A percentile compares a stretch with the other conserved stretches of the same genome.
These are phyloP conservation scores for Anagrus nilaparvatae DNA, from an alignment of 1,140 invertebrate species.

Conservation along the genomic window DNA sequence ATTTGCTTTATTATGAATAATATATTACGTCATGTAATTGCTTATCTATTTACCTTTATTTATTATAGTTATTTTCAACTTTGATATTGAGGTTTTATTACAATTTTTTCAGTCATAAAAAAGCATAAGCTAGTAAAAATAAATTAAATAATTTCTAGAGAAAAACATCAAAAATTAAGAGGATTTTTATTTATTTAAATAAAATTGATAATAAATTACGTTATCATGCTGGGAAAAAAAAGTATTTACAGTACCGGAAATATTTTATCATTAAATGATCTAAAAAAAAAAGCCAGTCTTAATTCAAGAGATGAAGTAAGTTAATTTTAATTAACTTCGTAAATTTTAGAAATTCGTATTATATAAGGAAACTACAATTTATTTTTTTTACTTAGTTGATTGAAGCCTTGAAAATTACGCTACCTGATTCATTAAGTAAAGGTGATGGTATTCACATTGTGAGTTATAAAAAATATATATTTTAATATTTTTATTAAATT, in stretches of 20 bases:
- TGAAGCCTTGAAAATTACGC: conserved; percentile 58
- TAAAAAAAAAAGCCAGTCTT: conserved; percentile 73
- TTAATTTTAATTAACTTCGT: too few species aligned
- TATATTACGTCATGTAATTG: too few species aligned
- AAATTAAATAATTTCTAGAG: too few species aligned
- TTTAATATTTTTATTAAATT: conserved; percentile 9
- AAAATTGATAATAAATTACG: too few species aligned
- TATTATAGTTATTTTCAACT: too few species aligned
- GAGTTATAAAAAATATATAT: conserved; percentile 18
- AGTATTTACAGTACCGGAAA: conserved; percentile 71
- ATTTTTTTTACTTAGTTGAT: conserved; percentile 46
- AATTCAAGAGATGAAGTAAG: conserved; percentile 73
- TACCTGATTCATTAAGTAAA: conserved; percentile 43
- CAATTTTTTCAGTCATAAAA: too few species aligned
- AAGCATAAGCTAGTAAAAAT: too few species aligned
- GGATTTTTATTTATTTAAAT: too few species aligned
- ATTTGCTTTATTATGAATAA: too few species aligned
- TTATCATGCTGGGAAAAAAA: conserved; percentile 25
- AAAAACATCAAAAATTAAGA: too few species aligned
- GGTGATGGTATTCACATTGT: conserved; percentile 23
- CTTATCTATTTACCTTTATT: too few species aligned
- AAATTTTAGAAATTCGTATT: conserved; percentile 2
- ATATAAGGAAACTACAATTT: conserved; percentile 1
- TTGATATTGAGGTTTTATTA: too few species aligned
- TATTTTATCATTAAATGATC: conserved; percentile 68